Conservation (phyloP, 1,140 invertebrate species). For the Drosophila arawakana region DNA sequence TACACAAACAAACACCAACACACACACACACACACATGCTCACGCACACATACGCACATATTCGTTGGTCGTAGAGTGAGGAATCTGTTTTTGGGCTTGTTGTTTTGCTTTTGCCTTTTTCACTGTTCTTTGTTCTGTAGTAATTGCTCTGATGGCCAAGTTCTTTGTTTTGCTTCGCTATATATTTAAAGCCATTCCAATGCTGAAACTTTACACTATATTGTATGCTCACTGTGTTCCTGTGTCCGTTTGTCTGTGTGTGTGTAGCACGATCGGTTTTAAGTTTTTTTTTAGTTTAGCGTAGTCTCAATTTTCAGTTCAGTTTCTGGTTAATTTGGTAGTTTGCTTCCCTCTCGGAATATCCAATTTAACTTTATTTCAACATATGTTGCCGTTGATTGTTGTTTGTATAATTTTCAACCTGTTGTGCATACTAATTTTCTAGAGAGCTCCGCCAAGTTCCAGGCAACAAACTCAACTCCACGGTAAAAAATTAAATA, state of each 20-base stretch:
- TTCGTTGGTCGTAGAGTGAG: conserved; percentile 8
- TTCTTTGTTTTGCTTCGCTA: conserved; percentile 38
- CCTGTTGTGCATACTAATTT: conserved; percentile 74
- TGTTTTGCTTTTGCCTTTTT: conserved; percentile 71
- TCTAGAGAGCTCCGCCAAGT: conserved; percentile 2
- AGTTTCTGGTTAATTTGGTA: conserved; percentile 25
- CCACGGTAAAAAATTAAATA: background rate
- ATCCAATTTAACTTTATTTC: conserved; percentile 52
- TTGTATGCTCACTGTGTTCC: conserved; percentile 6
- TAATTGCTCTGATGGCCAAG: conserved; percentile 66
- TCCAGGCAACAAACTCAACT: conserved; percentile 9
- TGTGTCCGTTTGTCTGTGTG: background rate
- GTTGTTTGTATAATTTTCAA: conserved; percentile 70
- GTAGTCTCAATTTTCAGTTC: conserved; percentile 26
- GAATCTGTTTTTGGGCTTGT: conserved; percentile 62
- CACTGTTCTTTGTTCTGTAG: conserved; percentile 70
- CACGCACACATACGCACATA: conserved; percentile 37
- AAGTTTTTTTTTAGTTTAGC: conserved; percentile 7
- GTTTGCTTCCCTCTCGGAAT: conserved; percentile 59
- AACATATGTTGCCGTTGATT: conserved; percentile 35
- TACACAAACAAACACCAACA: conserved; percentile 43
- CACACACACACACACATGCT: conserved; percentile 34
- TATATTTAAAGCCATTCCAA: conserved; percentile 27
- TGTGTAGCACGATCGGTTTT: conserved; percentile 3
- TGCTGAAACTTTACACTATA: conserved; percentile 22